These are phyloP conservation scores for Diorhabda elongata DNA, from an alignment of 1,140 invertebrate species.

Conservation along the genomic window DNA sequence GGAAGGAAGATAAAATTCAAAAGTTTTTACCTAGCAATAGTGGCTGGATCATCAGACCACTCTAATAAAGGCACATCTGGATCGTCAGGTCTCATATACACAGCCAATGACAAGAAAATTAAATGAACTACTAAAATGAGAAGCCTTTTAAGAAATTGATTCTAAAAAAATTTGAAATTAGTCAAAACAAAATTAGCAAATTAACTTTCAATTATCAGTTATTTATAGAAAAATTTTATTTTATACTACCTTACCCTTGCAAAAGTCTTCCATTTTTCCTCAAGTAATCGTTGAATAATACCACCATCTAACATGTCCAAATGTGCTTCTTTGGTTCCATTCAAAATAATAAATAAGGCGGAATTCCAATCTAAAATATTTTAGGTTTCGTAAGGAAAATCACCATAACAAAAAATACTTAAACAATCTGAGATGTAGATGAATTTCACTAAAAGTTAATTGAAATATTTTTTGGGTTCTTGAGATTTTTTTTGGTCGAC, in stretches of 20 bases:
- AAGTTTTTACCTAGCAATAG: slow-evolving; percentile 47
- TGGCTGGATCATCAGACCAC: slow-evolving; percentile 53
- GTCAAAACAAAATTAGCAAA: not conserved
- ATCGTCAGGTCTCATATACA: slow-evolving; percentile 79
- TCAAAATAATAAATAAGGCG: slow-evolving; percentile 94
- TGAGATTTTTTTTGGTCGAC: too few relatives aligned
- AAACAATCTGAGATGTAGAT: too few relatives aligned
- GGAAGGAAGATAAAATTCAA: too few relatives aligned
- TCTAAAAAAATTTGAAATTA: slow-evolving; percentile 51
- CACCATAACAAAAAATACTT: too few relatives aligned
- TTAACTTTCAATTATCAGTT: not conserved
- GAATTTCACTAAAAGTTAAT: too few relatives aligned
- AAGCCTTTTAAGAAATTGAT: slow-evolving; percentile 88
- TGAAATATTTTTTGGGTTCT: too few relatives aligned
- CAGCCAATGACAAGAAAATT: slow-evolving; percentile 79
- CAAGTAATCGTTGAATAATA: slow-evolving; percentile 92
- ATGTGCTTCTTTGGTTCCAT: slow-evolving; percentile 96
- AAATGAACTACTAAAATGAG: slow-evolving; percentile 84
- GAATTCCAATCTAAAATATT: slow-evolving; percentile 90
- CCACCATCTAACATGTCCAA: slow-evolving; percentile 98
- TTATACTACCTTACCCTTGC: slow-evolving; percentile 65
- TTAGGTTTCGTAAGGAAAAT: not conserved
- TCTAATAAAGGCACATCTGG: slow-evolving; percentile 52
- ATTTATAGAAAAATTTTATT: not conserved
- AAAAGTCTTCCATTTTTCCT: slow-evolving; percentile 99